Evolutionary conservation across 1,140 invertebrate species (phyloP), one percentile per base, ranked within the genome.

Genomic region (Drosophila tani): DNA sequence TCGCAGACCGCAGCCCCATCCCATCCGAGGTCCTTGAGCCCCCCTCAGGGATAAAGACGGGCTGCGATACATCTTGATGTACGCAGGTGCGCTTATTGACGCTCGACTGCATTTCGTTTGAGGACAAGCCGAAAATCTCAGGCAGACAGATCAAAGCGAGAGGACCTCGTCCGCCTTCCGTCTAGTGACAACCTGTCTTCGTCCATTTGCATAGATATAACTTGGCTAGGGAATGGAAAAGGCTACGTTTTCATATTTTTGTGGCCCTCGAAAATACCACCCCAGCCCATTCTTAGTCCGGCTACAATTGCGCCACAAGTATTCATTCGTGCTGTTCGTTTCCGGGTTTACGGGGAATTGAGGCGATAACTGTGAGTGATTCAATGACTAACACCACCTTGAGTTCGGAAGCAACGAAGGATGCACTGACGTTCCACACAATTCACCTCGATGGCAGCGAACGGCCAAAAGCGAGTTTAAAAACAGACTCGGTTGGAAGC

Each of bases 1-100:
- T 29, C 38, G 17, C 35, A 58, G 27, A 69, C 49, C 63, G 50
- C 49, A 77, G 47, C 24, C 32, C 24, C 51, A 5, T n/a, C 7
- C 35, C 41, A 11, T 12, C 7, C 5, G 3, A 17, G 6, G 32
- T 43, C 56, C 68, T 51, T 38, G 27, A 19, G 71, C 45, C 41
- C 21, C 38, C 7, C 29, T 8, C n/a, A 43, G 51, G 47, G 47
- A 32, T 66, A 60, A 11, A 55, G 43, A 45, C 32, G 57, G 49
- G 41, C 53, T 21, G 14, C 21, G 53, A 56, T 46, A 58, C 69
- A 79, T 81, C 77, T 81, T 90, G 78, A 59, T 71, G 85, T 82
- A 84, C 85, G 81, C 85, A 88, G 85, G 85, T 88, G 85, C 86
- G 85, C 85, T 88, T 88, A 90, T 90, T 76, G 78, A 66, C 81